A percentile compares a stretch with the other conserved stretches of the same genome.
phyloP scores from a whole-genome alignment of 1,140 invertebrate species.

The Eupeodes corollae region DNA sequence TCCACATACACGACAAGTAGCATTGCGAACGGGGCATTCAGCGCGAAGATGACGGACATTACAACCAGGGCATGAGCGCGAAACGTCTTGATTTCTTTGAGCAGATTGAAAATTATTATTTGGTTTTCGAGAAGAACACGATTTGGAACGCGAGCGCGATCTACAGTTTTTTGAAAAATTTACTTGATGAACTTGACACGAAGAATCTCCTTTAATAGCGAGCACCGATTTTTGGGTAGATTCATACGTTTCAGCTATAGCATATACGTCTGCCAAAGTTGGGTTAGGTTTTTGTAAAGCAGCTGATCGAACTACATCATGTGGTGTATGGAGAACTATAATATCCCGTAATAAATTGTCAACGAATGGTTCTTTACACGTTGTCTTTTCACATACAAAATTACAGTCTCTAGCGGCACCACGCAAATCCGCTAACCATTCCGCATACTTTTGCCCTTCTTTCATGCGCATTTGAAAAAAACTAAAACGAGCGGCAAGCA shows the following conservation, averaged over 20 bases:
- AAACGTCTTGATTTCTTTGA: too few relatives aligned
- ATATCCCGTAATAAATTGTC: not conserved
- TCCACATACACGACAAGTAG: too few relatives aligned
- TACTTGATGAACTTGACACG: not conserved
- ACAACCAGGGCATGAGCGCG: too few relatives aligned
- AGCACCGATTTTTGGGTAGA: not conserved
- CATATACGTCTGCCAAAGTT: not conserved
- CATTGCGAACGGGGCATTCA: too few relatives aligned
- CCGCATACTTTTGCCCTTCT: too few relatives aligned
- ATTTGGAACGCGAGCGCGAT: not conserved
- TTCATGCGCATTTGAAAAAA: not conserved
- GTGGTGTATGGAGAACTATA: not conserved
- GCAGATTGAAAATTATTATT: too few relatives aligned
- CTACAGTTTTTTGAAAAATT: not conserved
- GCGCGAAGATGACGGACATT: too few relatives aligned
- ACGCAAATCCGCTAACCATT: too few relatives aligned
- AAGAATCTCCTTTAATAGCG: not conserved
- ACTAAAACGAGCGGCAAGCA: not conserved
- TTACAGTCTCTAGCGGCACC: too few relatives aligned
- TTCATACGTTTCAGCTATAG: not conserved
- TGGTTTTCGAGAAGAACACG: not conserved
- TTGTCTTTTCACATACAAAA: too few relatives aligned
- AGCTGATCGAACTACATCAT: not conserved
- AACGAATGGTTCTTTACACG: not conserved
- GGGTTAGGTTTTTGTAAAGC: not conserved